Evolutionary conservation across 2,888 invertebrate species (phyloP).

Genomic region (Spialia ferax): DNA sequence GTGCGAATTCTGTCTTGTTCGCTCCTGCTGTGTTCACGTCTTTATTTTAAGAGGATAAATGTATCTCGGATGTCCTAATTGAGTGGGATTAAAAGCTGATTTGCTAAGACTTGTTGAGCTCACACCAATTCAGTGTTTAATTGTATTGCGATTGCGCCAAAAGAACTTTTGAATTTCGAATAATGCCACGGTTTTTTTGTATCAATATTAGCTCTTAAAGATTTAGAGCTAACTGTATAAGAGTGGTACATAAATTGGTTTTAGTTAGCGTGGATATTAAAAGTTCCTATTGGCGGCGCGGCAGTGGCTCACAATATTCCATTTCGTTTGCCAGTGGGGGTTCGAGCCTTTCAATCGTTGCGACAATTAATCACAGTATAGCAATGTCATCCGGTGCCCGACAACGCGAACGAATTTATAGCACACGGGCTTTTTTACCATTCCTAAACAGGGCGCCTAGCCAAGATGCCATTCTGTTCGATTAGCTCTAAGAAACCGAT

Average conservation of each 20-base stretch:
- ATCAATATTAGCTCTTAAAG: neutral
- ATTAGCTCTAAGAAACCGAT: too few species aligned
- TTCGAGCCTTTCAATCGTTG: constrained; percentile 79
- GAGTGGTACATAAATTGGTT: constrained; percentile 70
- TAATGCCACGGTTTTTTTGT: neutral
- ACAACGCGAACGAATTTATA: constrained; percentile 54
- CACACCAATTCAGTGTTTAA: neutral
- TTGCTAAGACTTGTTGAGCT: constrained; percentile 3
- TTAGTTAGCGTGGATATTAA: constrained; percentile 71
- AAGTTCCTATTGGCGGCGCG: constrained; percentile 69
- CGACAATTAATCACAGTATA: constrained; percentile 84
- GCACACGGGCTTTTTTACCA: constrained; percentile 7
- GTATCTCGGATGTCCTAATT: constrained; percentile 14
- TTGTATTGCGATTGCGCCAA: neutral
- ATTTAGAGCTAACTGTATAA: constrained; percentile 51
- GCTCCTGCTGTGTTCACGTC: constrained; percentile 43
- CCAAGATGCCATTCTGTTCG: too few species aligned
- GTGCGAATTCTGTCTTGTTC: constrained; percentile 63
- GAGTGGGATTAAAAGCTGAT: constrained; percentile 12
- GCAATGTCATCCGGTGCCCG: constrained; percentile 82
- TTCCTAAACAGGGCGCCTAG: constrained; percentile 43
- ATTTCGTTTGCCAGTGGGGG: constrained; percentile 84
- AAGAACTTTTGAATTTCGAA: neutral
- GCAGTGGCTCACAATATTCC: constrained; percentile 75
- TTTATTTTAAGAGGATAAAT: constrained; percentile 27